A percentile compares a stretch with the other conserved stretches of the same genome.
Evolutionary conservation across 2,113 vertebrate species (phyloP).

Genomic region (Pterocles orientalis): DNA sequence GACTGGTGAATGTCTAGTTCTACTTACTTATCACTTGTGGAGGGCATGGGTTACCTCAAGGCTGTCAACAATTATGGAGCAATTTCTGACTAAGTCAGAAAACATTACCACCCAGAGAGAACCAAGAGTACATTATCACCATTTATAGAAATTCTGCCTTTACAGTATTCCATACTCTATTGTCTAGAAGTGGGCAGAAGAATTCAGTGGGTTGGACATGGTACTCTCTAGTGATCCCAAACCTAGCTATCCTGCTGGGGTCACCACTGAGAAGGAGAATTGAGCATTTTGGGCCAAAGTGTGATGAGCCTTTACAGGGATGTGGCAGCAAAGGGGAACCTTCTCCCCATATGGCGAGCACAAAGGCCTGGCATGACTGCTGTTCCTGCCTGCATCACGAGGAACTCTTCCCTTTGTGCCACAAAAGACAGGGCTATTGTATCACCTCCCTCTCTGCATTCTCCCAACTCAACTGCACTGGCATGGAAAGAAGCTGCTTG

Average conservation of each 20-base stretch:
- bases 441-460: not conserved
- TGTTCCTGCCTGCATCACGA: not conserved
- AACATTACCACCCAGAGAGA: conserved; percentile 33
- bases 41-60: conserved; percentile 59
- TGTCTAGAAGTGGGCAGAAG: conserved; percentile 30
- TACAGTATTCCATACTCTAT: conserved; percentile 7
- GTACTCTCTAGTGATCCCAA: conserved; percentile 2
- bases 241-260: conserved; percentile 41
- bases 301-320: not conserved
- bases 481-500: not conserved
- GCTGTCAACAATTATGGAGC: conserved; percentile 43
- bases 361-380: conserved; percentile 22
- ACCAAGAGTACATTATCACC: not conserved
- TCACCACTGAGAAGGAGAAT: conserved; percentile 45
- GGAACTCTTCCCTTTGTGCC: not conserved
- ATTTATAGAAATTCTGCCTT: conserved; percentile 45
- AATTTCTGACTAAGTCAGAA: conserved; percentile 55
- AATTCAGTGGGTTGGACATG: conserved; percentile 20
- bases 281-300: conserved; percentile 28
- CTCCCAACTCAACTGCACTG: not conserved
- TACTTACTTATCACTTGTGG: not conserved
- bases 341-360: not conserved
- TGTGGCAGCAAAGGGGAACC: not conserved
- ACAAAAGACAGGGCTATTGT: not conserved
- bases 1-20: not conserved